These are phyloP conservation scores for Ricordea florida DNA, from an alignment of 92 coral and sea anemone species.

Conservation along the genomic window DNA sequence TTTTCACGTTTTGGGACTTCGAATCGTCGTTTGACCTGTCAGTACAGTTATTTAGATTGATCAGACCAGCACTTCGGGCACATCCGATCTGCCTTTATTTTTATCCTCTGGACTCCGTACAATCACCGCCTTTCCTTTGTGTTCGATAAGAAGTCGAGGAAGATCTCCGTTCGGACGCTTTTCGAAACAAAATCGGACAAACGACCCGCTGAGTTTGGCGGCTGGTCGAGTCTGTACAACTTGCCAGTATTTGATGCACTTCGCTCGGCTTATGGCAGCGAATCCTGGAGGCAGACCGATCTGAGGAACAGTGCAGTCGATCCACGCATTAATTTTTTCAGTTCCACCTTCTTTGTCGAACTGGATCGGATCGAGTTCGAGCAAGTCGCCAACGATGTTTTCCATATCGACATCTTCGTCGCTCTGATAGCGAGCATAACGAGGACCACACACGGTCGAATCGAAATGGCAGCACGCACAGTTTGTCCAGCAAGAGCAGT, in stretches of 20 bases:
- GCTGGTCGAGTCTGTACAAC: slow-evolving; percentile 84
- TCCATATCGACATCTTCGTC: slow-evolving; percentile 90
- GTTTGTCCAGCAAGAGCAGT: slow-evolving; percentile 70
- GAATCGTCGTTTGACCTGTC: too few relatives aligned
- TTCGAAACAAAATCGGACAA: slow-evolving; percentile 91
- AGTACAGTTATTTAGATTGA: neutral
- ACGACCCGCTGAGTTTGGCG: slow-evolving; percentile 94
- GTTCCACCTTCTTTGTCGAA: slow-evolving; percentile 78
- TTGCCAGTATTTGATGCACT: slow-evolving; percentile 98
- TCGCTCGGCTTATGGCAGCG: slow-evolving; percentile 89
- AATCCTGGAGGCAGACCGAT: slow-evolving; percentile 89
- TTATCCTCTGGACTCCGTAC: slow-evolving; percentile 82
- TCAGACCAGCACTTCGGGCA: slow-evolving; percentile 72
- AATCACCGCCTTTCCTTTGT: slow-evolving; percentile 86
- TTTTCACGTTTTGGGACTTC: neutral
- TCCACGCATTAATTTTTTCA: slow-evolving; percentile 87
- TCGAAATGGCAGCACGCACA: slow-evolving; percentile 65
- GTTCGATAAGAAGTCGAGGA: slow-evolving; percentile 91
- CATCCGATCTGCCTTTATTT: slow-evolving; percentile 41
- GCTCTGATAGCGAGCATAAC: slow-evolving; percentile 88
- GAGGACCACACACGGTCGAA: slow-evolving; percentile 65
- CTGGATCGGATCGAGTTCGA: slow-evolving; percentile 90
- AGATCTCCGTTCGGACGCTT: slow-evolving; percentile 88
- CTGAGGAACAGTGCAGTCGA: slow-evolving; percentile 73
- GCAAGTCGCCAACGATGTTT: slow-evolving; percentile 78